These are phyloP conservation scores for Ormyrus nitidulus DNA, from an alignment of 2,888 invertebrate genomes.

Conservation along the genomic window DNA sequence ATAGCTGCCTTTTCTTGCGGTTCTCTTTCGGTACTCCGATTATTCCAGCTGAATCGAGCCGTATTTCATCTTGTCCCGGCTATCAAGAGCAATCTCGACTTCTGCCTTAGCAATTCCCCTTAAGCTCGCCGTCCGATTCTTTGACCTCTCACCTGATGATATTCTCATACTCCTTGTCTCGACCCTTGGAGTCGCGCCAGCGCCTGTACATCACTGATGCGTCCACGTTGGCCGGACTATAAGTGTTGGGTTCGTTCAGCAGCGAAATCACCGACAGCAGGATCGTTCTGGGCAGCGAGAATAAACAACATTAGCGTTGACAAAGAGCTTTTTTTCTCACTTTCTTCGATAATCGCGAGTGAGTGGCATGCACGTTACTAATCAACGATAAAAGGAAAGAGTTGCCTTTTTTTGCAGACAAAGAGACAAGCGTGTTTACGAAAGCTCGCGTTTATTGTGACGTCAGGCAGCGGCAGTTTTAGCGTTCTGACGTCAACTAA, in stretches of 20 bases:
- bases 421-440: not conserved
- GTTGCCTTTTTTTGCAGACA: not conserved
- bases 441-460: constrained; percentile 19
- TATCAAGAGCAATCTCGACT: not conserved
- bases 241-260: constrained; percentile 99
- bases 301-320: not conserved
- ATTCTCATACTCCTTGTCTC: constrained; percentile 99
- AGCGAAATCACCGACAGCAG: constrained; percentile 98
- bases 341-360: too few species aligned
- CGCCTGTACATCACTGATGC: constrained; percentile 99
- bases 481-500: constrained; percentile 8
- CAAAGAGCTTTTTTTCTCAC: not conserved
- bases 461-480: constrained; percentile 16
- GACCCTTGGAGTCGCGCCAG: constrained; percentile 98
- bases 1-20: not conserved
- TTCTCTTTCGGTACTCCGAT: not conserved
- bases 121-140: not conserved
- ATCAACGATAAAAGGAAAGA: too few species aligned
- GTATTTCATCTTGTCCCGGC: too few species aligned
- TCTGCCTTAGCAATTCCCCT: not conserved
- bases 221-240: constrained; percentile 99
- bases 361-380: too few species aligned
- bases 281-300: constrained; percentile 83
- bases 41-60: too few species aligned
- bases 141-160: constrained; percentile 88